Evolutionary conservation across 64 coral and sea anemone genomes (phyloP).

Genomic region (Cladopsammia gracilis): DNA sequence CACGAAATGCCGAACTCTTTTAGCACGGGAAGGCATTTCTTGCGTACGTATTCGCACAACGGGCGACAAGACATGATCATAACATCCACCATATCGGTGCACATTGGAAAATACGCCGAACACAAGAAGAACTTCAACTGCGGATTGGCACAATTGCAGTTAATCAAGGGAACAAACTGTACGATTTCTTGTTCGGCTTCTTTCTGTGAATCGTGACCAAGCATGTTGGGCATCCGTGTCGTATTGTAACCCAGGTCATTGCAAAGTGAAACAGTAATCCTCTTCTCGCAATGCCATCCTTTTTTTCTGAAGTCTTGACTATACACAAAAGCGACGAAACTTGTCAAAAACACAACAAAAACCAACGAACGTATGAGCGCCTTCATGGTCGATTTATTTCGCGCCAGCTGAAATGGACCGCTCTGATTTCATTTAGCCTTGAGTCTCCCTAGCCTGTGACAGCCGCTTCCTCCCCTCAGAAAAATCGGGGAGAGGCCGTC

Average conservation of each 20-base stretch:
- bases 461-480: no score
- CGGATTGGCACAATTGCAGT: conserved; percentile 62
- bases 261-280: conserved; percentile 71
- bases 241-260: conserved; percentile 83
- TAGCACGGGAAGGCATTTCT: conserved; percentile 77
- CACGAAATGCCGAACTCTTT: conserved; percentile 87
- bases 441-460: no score
- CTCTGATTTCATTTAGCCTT: neutral
- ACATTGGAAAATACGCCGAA: conserved; percentile 94
- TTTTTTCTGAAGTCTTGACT: conserved; percentile 58
- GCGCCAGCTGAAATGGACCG: conserved; percentile 22
- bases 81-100: conserved; percentile 75
- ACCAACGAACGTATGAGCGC: conserved; percentile 1
- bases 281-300: conserved; percentile 88
- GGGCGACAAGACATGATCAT: conserved; percentile 89
- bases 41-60: conserved; percentile 91
- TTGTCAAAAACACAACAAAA: conserved; percentile 54
- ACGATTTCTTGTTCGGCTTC: conserved; percentile 70
- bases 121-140: conserved; percentile 94
- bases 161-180: conserved; percentile 76
- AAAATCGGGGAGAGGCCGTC: no score
- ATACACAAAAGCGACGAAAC: conserved; percentile 22
- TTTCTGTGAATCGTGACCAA: conserved; percentile 83
- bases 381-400: neutral
- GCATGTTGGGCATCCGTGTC: conserved; percentile 90